Evolutionary conservation across 2,797 vertebrate species (phyloP), one percentile per base, ranked within the genome.

Genomic region (Okamejei kenojei): DNA sequence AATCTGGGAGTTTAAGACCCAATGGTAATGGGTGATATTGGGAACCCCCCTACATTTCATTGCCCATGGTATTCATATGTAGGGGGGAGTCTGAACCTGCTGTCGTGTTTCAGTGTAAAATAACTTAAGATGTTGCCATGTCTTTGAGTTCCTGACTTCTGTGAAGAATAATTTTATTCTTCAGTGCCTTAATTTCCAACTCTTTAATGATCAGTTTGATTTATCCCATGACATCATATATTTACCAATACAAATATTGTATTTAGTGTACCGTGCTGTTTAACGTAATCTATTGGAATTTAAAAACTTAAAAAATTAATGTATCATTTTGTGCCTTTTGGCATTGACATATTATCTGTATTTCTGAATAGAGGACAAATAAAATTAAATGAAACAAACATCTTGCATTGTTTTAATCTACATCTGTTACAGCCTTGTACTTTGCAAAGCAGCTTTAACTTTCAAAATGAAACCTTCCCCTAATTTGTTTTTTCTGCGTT

Each of bases 101-200:
- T 6, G 1, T 13, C 29, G 61, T n/a, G 17, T 29, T 65, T 21
- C 17, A 17, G 35, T 61, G 23, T 68, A n/a, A 88, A 82, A 32
- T 1, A 45, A 21, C 21, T 21, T 45, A 73, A 81, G 9, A 73
- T 91, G 15, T 88, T 68, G 17, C 32, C 73, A 71, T 76, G 7
- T 54, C 90, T 73, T 74, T 76, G 23, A 54, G 26, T 21, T 54
- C 26, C 74, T 74, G 45, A 7, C 23, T 92, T 68, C 15, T 58
- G 65, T 73, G 90, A 92, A 54, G 90, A 76, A 91, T 91, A 54
- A 74, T 91, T 91, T 76, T 73, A 54, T 74, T 73, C 90, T 76
- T 92, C 90, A 76, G 90, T 92, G 90, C 90, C 90, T 92, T 92
- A 76, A 38, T 91, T 63, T 90, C 68, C 0, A 29, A 73, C 21